phyloP scores from a whole-genome alignment of 2,888 invertebrate species.

The Phalangium opilio region DNA sequence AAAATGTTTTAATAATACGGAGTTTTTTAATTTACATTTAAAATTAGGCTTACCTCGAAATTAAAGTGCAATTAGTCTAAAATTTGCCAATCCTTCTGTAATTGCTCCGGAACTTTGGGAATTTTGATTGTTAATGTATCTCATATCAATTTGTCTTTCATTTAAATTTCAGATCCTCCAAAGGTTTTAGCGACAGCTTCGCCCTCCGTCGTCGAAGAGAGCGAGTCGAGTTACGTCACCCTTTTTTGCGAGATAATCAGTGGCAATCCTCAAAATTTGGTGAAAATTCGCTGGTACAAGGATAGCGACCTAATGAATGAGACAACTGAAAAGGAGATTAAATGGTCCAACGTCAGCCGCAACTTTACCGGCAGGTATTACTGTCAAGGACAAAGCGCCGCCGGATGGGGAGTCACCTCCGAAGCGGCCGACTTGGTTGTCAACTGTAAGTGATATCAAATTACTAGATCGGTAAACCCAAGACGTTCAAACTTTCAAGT shows the following conservation, averaged over 20 bases:
- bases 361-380: conserved; percentile 19
- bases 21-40: too few species aligned
- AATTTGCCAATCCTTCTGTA: too few species aligned
- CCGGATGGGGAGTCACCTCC: conserved; percentile 18
- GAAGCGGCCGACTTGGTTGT: conserved; percentile 17
- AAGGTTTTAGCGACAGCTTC: conserved; percentile 14
- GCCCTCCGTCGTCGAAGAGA: conserved; percentile 19
- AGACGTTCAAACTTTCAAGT: too few species aligned
- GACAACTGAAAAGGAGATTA: conserved; percentile 19
- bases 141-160: neutral
- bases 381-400: conserved; percentile 19
- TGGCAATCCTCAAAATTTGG: conserved; percentile 20
- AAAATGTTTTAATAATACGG: too few species aligned
- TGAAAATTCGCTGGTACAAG: conserved; percentile 19
- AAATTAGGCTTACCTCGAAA: too few species aligned
- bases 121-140: too few species aligned
- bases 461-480: too few species aligned
- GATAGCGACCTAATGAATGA: conserved; percentile 18
- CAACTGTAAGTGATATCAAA: conserved; percentile 13
- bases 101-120: too few species aligned
- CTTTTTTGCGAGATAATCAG: conserved; percentile 21
- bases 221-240: conserved; percentile 16
- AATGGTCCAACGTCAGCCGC: conserved; percentile 17
- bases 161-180: conserved; percentile 15
- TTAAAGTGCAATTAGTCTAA: too few species aligned